These are phyloP conservation scores for Hydraecia micacea DNA, from an alignment of 2,888 invertebrate genomes.

Conservation along the genomic window DNA sequence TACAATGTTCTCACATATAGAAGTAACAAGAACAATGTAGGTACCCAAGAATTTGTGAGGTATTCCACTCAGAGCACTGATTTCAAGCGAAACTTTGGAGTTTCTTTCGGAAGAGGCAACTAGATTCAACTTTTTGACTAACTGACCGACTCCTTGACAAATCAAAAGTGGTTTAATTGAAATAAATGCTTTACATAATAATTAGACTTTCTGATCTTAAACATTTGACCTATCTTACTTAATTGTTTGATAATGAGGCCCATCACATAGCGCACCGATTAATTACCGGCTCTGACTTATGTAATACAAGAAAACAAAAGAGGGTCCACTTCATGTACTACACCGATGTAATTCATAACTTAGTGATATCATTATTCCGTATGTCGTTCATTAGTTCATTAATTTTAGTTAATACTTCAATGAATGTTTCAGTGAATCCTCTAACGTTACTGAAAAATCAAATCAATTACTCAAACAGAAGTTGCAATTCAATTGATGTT, in stretches of 20 bases:
- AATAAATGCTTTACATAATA: conserved; percentile 4
- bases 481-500: not conserved
- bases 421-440: not conserved
- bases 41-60: not conserved
- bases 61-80: too few species aligned
- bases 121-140: not conserved
- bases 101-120: too few species aligned
- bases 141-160: not conserved
- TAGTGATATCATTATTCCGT: not conserved
- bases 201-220: conserved; percentile 12
- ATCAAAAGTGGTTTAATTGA: not conserved
- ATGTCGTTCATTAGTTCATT: not conserved
- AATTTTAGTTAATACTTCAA: not conserved
- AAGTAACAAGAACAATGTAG: not conserved
- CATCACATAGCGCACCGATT: not conserved
- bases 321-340: not conserved
- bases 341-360: not conserved
- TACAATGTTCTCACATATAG: not conserved
- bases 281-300: not conserved
- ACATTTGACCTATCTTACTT: conserved; percentile 8
- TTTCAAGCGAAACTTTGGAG: too few species aligned
- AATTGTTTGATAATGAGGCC: conserved; percentile 1
- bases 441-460: not conserved
- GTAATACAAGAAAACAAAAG: not conserved
- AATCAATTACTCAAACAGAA: not conserved